Evolutionary conservation across 1,140 invertebrate species (phyloP).

Genomic region (Drosophila pandora): DNA sequence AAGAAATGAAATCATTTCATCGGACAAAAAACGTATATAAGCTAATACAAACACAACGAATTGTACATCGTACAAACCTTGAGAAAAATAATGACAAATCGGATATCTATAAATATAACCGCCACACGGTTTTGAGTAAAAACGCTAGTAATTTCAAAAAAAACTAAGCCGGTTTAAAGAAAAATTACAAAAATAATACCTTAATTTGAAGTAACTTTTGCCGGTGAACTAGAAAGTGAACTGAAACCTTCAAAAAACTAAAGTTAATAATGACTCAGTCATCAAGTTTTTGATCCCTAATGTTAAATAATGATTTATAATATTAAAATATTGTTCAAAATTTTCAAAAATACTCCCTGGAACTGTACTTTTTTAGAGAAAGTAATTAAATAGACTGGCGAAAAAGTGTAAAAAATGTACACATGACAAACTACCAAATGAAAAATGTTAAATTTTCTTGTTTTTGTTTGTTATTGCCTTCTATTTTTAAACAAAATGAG

Average conservation of each 20-base stretch:
- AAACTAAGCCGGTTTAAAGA: neutral
- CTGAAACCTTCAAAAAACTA: too few species aligned
- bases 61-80: slow-evolving; percentile 50
- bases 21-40: slow-evolving; percentile 41
- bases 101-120: slow-evolving; percentile 43
- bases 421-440: slow-evolving; percentile 31
- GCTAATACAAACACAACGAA: slow-evolving; percentile 11
- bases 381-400: slow-evolving; percentile 1
- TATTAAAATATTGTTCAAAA: neutral
- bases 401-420: slow-evolving; percentile 10
- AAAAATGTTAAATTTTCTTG: slow-evolving; percentile 33
- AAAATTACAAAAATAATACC: neutral
- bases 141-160: slow-evolving; percentile 11
- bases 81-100: slow-evolving; percentile 52
- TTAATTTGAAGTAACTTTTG: neutral
- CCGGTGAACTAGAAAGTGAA: neutral
- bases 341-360: neutral
- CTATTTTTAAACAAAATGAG: slow-evolving; percentile 50
- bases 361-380: neutral
- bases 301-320: neutral
- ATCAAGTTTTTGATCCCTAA: neutral
- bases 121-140: slow-evolving; percentile 32
- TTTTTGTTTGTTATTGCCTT: slow-evolving; percentile 49
- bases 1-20: slow-evolving; percentile 73
- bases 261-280: neutral